Evolutionary conservation across 2,888 invertebrate species (phyloP).

Genomic region (Mythimna loreyi): DNA sequence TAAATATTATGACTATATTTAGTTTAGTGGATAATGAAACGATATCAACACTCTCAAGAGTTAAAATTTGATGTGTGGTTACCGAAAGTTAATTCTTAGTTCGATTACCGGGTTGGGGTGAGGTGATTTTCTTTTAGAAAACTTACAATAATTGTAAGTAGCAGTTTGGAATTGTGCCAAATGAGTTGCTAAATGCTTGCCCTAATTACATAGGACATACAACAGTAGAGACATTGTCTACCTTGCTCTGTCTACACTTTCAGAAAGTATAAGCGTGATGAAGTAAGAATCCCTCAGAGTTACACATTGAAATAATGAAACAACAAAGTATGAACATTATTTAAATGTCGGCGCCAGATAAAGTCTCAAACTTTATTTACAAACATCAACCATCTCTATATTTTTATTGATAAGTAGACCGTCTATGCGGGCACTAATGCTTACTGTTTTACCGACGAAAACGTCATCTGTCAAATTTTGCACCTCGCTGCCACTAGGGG

Average conservation of each 20-base stretch:
- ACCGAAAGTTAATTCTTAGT: not conserved
- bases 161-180: constrained; percentile 41
- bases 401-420: constrained; percentile 5
- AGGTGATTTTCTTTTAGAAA: constrained; percentile 22
- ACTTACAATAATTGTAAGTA: constrained; percentile 26
- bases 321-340: not conserved
- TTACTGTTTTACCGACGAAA: constrained; percentile 61
- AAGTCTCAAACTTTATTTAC: constrained; percentile 43
- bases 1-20: not conserved
- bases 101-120: constrained; percentile 12
- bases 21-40: not conserved
- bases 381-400: constrained; percentile 41
- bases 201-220: constrained; percentile 21
- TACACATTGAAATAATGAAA: not conserved
- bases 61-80: not conserved
- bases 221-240: constrained; percentile 22
- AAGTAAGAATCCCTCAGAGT: not conserved
- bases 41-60: not conserved
- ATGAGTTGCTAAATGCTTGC: constrained; percentile 22
- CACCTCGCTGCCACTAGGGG: constrained; percentile 64
- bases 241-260: constrained; percentile 3
- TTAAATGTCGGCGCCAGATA: constrained; percentile 21
- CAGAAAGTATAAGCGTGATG: constrained; percentile 3
- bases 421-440: constrained; percentile 29
- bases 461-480: constrained; percentile 60